phyloP scores from a whole-genome alignment of 2,888 invertebrate genomes.

The Stenoptilia bipunctidactyla region DNA sequence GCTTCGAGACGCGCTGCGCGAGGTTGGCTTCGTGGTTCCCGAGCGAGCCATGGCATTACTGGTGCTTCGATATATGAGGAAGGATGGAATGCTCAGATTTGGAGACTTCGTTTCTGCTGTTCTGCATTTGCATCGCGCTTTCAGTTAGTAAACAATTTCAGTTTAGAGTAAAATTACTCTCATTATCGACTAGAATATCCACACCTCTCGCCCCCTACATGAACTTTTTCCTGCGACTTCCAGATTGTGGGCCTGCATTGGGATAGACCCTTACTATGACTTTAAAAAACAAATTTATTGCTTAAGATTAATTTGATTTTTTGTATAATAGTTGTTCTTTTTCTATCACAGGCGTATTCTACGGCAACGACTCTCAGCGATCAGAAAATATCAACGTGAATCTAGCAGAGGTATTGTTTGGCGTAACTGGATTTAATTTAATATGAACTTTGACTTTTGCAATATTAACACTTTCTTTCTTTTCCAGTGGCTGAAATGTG shows the following conservation, averaged over 20 bases:
- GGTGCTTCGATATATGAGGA: slow-evolving; percentile 89
- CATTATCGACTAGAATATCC: too few relatives aligned
- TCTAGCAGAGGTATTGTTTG: slow-evolving; percentile 85
- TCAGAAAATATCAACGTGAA: slow-evolving; percentile 86
- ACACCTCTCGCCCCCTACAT: too few relatives aligned
- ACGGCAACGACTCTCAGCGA: slow-evolving; percentile 83
- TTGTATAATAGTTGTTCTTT: too few relatives aligned
- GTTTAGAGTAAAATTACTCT: too few relatives aligned
- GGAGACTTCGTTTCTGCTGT: slow-evolving; percentile 94
- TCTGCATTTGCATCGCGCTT: slow-evolving; percentile 88
- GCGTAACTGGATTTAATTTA: too few relatives aligned
- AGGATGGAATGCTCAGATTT: slow-evolving; percentile 91
- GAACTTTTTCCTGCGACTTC: too few relatives aligned
- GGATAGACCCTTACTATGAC: too few relatives aligned
- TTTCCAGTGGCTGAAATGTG: slow-evolving; percentile 82
- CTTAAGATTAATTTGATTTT: too few relatives aligned
- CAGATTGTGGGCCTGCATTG: too few relatives aligned
- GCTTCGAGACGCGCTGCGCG: slow-evolving; percentile 84
- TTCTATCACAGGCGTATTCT: slow-evolving; percentile 57
- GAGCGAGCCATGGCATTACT: slow-evolving; percentile 86
- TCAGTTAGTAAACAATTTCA: slow-evolving; percentile 79
- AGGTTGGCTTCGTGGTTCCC: slow-evolving; percentile 90
- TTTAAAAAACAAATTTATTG: too few relatives aligned
- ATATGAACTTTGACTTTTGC: too few relatives aligned
- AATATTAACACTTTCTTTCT: background rate